Conservation (phyloP, 2,888 invertebrate genomes). For the Chloroclysta siterata region DNA sequence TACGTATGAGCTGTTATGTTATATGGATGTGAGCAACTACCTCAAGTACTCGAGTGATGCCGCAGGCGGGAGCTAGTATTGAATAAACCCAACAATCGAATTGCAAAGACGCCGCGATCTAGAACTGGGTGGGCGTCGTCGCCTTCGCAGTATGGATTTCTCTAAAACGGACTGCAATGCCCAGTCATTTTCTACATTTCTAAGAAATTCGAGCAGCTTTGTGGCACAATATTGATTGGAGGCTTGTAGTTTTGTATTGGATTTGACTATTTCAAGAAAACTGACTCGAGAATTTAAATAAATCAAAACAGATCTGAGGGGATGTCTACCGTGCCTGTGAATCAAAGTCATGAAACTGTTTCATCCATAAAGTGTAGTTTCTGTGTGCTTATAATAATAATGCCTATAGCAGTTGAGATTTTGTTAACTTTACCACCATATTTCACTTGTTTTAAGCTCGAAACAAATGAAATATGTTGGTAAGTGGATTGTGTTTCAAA, state of each 20-base stretch:
- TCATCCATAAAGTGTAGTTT: too few species aligned
- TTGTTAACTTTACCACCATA: too few species aligned
- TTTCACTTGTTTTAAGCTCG: too few species aligned
- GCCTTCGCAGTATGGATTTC: slow-evolving; percentile 27
- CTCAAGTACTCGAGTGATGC: not conserved
- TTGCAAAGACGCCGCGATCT: slow-evolving; percentile 7
- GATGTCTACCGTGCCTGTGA: too few species aligned
- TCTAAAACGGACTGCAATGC: slow-evolving; percentile 20
- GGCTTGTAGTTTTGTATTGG: not conserved
- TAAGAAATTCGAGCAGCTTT: slow-evolving; percentile 4
- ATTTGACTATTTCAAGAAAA: not conserved
- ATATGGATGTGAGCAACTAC: not conserved
- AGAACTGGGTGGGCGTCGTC: slow-evolving; percentile 30
- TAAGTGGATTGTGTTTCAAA: too few species aligned
- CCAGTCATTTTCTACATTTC: slow-evolving; percentile 19
- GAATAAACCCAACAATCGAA: slow-evolving; percentile 11
- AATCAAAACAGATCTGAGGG: too few species aligned
- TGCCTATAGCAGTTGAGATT: too few species aligned
- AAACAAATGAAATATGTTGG: too few species aligned
- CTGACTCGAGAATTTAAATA: not conserved
- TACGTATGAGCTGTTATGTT: too few species aligned
- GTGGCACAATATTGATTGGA: slow-evolving; percentile 2
- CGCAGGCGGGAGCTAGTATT: not conserved
- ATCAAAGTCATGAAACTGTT: too few species aligned
- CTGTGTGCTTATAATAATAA: too few species aligned